phyloP scores from a whole-genome alignment of 2,888 invertebrate genomes.

The Agrotis ipsilon region DNA sequence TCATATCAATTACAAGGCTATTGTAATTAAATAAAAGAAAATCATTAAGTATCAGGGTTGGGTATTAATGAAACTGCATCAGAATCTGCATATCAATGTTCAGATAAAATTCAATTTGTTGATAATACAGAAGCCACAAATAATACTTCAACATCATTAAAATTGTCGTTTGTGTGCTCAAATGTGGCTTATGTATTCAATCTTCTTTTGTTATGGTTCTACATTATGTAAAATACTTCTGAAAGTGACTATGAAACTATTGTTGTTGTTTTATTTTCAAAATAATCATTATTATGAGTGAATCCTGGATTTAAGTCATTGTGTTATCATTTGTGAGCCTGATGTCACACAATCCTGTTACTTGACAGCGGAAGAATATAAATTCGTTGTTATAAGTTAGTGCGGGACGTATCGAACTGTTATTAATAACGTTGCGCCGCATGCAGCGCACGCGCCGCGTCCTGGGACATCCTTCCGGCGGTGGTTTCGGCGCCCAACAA shows the following conservation, averaged over 20 bases:
- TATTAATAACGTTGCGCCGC: conserved; percentile 49
- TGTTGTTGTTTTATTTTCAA: too few relatives aligned
- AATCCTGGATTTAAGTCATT: background rate
- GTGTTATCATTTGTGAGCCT: conserved; percentile 34
- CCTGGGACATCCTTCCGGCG: conserved; percentile 85
- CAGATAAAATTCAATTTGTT: too few relatives aligned
- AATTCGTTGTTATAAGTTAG: conserved; percentile 35
- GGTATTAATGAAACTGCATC: conserved; percentile 1
- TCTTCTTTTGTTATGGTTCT: too few relatives aligned
- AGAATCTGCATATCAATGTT: background rate
- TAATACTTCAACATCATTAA: too few relatives aligned
- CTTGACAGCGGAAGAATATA: conserved; percentile 52
- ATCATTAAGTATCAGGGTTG: too few relatives aligned
- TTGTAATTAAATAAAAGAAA: background rate
- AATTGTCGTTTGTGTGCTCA: too few relatives aligned
- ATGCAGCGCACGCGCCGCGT: conserved; percentile 73
- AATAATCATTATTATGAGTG: too few relatives aligned
- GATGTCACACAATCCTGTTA: conserved; percentile 64
- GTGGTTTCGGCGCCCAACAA: conserved; percentile 76
- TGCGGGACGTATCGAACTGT: conserved; percentile 42
- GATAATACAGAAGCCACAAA: too few relatives aligned
- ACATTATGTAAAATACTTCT: too few relatives aligned
- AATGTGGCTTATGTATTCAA: too few relatives aligned
- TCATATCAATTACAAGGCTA: too few relatives aligned
- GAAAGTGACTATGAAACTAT: too few relatives aligned